Evolutionary conservation across 2,888 invertebrate species (phyloP), one percentile per base, ranked within the genome.

Genomic region (Tolmerus cingulatus): DNA sequence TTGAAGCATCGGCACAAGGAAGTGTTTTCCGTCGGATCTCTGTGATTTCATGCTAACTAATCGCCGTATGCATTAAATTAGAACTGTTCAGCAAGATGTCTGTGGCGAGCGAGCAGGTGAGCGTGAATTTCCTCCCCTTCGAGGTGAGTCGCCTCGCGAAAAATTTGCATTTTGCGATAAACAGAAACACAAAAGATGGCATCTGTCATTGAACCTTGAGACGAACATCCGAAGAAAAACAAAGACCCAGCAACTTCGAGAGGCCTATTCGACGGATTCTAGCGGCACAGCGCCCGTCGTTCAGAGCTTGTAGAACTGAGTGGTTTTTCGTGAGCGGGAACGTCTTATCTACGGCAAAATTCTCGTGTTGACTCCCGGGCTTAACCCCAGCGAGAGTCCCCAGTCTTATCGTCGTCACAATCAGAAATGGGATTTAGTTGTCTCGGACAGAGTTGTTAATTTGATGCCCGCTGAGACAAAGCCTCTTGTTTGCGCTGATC

Each of bases 141-240:
- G 5, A 79, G 8, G 23, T 7, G 2, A 12, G 19, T 14, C 19
- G 55, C 27, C n/a, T 57, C 37, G 55, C 66, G 66, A 66, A 85
- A 85, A 85, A 55, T 55, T 78, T 55, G 86, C 77, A 86, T 55
- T 86, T 86, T 34, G 77, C 76, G 40, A 86, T 77, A 77, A 86
- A 86, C 57, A 86, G 57, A 78, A 55, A 43, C 43, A 86, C 86
- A 86, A 86, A 86, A 86, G 86, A 86, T 86, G 86, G 86, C 86
- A 86, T 77, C 86, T 86, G 86, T 86, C 86, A 86, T 79, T 86
- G 86, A 86, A 86, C 66, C 40, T 86, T 78, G 27, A 51, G 19
- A 43, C 34, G 55, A 46, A 77, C 46, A 12, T 51, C 1, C 55
- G 40, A 66, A 37, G 51, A 19, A 77, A 86, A 86, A 51, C 40